Base-by-base conservation (phyloP, 1,140 invertebrate genomes). In the Drosophila mauritiana region DNA sequence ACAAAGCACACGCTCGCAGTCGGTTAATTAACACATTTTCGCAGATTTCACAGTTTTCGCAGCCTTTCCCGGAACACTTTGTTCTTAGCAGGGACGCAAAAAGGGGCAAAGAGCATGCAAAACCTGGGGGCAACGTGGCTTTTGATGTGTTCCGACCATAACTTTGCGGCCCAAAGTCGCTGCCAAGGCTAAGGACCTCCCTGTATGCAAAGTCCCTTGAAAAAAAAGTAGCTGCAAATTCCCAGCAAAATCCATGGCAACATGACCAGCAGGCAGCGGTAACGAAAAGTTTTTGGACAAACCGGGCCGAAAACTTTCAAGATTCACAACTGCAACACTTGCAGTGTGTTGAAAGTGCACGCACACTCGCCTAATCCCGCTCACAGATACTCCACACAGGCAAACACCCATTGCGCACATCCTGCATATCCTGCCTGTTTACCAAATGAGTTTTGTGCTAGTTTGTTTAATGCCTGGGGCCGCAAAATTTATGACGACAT, bases 281-380 rank as follows among this genome's bases (percentile, higher is more conserved):
- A 78, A 49, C 52, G 79, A 45, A 78, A 86, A 89, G 43, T 82
- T 85, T 85, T 85, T 67, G 37, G 70, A 45, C 72, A 74, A 82
- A 75, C 75, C 72, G 49, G 62, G 64, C 49, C 42, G 54, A 88
- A 73, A 86, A 88, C 74, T 88, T 88, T 88, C 37, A 88, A 82
- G 79, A 88, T 86, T 86, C 79, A 72, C 79, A 86, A 82, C 82
- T 82, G 82, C 83, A 88, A 85, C 82, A 82, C 79, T 88, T 82
- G 61, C 72, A 73, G 73, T 74, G 48, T 72, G 74, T 70, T 81
- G 82, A 85, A 78, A 85, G 64, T 73, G 56, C 64, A 43, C 45
- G 37, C 45, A 40, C 64, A 20, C 10, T 22, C 3, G 12, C 45
- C 43, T 68, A 64, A 68, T 68, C 59, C 63, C 45, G 20, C 20